These are phyloP conservation scores for Ceuthmochares aereus DNA, from an alignment of 2,113 vertebrate species.

Conservation along the genomic window DNA sequence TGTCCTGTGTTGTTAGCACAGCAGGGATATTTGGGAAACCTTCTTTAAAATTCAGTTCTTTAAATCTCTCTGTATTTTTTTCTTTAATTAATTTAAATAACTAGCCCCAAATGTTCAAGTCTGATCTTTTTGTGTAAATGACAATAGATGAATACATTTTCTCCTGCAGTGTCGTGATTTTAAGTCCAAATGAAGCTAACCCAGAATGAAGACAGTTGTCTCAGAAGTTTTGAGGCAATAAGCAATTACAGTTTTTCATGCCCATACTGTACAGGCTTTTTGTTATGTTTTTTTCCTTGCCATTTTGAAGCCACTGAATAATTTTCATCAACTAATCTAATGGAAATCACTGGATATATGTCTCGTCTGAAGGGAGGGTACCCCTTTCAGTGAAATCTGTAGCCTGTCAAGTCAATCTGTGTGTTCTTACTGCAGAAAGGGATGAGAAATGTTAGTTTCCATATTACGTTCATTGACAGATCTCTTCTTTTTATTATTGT, in stretches of 20 bases:
- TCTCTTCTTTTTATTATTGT: neutral
- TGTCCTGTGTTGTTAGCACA: neutral
- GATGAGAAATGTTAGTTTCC: neutral
- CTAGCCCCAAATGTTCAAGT: slow-evolving; percentile 17
- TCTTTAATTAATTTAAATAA: slow-evolving; percentile 34
- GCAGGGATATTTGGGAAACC: neutral
- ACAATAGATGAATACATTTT: slow-evolving; percentile 35
- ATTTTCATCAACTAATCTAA: neutral
- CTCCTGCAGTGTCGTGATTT: neutral
- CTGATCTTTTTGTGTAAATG: slow-evolving; percentile 6
- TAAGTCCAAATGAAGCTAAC: neutral
- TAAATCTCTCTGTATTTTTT: neutral
- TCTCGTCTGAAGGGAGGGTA: neutral
- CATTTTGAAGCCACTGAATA: neutral
- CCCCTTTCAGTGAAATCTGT: neutral
- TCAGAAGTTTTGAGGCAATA: neutral
- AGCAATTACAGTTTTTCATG: neutral
- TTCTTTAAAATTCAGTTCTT: neutral
- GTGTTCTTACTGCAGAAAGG: neutral
- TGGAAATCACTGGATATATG: neutral
- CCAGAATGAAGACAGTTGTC: neutral
- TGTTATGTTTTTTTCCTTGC: neutral
- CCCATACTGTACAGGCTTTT: neutral
- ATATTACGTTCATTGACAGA: neutral
- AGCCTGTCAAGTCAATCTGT: neutral